phyloP scores from a whole-genome alignment of 1,140 invertebrate species.

The Zaprionus nigranus region DNA sequence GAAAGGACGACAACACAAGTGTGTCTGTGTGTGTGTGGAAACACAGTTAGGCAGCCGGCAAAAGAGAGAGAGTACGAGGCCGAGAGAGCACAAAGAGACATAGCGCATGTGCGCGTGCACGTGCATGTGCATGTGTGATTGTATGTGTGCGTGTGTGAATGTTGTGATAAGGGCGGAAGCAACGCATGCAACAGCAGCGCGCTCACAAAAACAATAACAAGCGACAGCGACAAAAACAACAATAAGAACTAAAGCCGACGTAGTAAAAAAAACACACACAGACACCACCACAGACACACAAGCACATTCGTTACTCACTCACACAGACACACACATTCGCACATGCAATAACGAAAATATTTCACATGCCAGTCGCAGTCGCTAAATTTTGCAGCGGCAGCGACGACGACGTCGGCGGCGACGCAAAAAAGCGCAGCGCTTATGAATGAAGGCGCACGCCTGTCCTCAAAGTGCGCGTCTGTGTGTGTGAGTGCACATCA shows the following conservation, averaged over 20 bases:
- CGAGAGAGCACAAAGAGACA: constrained; percentile 30
- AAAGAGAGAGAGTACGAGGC: constrained; percentile 31
- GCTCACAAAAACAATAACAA: constrained; percentile 44
- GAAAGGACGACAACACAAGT: constrained; percentile 65
- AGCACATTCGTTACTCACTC: too few species aligned
- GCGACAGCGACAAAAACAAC: constrained; percentile 25
- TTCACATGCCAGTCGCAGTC: constrained; percentile 40
- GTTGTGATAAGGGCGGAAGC: constrained; percentile 52
- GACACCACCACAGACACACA: neutral
- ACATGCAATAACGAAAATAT: constrained; percentile 32
- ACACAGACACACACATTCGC: neutral
- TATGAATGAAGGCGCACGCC: constrained; percentile 57
- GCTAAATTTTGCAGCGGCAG: constrained; percentile 44
- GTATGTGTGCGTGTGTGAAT: constrained; percentile 24
- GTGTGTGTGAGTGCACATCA: constrained; percentile 13
- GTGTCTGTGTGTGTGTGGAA: constrained; percentile 5
- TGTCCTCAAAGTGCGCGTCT: constrained; percentile 8
- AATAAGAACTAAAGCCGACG: constrained; percentile 24
- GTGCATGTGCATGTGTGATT: constrained; percentile 16
- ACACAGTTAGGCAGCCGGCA: constrained; percentile 56
- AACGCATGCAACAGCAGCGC: constrained; percentile 47
- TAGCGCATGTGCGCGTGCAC: constrained; percentile 62
- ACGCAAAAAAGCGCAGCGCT: constrained; percentile 50
- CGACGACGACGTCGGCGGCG: constrained; percentile 13
- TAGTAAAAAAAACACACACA: constrained; percentile 14